Conservation (phyloP, 1,140 invertebrate genomes). For the Probaryconus sp. region DNA sequence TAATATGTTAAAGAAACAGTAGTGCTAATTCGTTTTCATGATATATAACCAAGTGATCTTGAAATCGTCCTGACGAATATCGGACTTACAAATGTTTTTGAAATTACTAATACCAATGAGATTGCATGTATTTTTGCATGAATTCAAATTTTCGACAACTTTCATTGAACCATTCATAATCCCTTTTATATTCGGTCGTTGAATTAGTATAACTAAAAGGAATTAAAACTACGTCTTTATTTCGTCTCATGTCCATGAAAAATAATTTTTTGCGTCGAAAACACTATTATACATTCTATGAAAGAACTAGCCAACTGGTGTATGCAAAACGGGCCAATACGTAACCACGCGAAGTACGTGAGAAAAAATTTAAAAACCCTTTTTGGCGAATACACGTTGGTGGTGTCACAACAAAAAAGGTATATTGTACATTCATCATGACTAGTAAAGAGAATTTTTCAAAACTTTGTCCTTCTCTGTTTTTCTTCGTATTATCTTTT, state of each 20-base stretch:
- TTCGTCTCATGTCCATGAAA: slow-evolving; percentile 22
- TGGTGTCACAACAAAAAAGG: slow-evolving; percentile 20
- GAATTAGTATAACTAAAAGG: neutral
- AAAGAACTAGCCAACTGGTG: slow-evolving; percentile 17
- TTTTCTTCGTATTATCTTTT: slow-evolving; percentile 10
- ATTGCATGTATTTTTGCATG: slow-evolving; percentile 18
- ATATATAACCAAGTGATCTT: neutral
- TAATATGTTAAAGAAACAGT: neutral
- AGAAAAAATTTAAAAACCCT: slow-evolving; percentile 40
- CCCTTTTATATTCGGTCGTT: neutral
- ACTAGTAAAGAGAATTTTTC: slow-evolving; percentile 27
- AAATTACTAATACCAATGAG: slow-evolving; percentile 16
- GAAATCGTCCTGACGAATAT: slow-evolving; percentile 12
- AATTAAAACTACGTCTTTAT: neutral
- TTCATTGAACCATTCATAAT: neutral
- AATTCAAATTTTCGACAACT: slow-evolving; percentile 1
- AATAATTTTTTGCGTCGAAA: slow-evolving; percentile 24
- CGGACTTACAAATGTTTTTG: slow-evolving; percentile 14
- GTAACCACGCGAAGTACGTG: slow-evolving; percentile 38
- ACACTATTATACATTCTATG: slow-evolving; percentile 30
- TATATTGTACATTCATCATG: slow-evolving; percentile 33
- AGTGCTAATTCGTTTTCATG: neutral
- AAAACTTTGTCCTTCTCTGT: slow-evolving; percentile 8
- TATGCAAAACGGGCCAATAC: slow-evolving; percentile 29
- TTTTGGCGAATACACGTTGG: slow-evolving; percentile 23